These are phyloP conservation scores for Baryphthengus martii DNA, from an alignment of 2,113 vertebrate genomes.

Conservation along the genomic window DNA sequence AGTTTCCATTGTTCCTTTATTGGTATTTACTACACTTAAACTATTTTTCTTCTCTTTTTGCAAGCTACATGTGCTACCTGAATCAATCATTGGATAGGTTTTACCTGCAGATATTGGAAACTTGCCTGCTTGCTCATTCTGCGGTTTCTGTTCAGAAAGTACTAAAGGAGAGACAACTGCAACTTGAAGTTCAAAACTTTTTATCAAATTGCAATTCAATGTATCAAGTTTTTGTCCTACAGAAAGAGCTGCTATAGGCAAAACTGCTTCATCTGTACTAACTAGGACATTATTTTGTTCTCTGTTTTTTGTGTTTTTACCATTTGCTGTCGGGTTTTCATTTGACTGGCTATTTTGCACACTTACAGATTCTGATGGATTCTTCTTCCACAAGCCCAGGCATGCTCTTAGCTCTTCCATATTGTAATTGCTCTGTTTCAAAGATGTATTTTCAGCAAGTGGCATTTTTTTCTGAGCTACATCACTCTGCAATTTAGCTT, in stretches of 20 bases:
- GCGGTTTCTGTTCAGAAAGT: conserved; percentile 58
- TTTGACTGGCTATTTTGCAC: background rate
- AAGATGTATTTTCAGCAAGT: background rate
- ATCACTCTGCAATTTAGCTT: background rate
- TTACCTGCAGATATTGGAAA: background rate
- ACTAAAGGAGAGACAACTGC: conserved; percentile 78
- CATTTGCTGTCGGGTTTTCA: background rate
- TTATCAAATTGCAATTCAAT: conserved; percentile 3
- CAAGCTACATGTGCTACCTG: conserved; percentile 32
- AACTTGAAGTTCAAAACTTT: conserved; percentile 74
- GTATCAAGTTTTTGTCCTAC: conserved; percentile 60
- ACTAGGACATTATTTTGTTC: background rate
- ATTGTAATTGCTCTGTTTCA: background rate
- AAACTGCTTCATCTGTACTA: background rate
- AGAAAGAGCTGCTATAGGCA: background rate
- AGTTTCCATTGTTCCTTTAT: background rate
- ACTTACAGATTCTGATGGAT: background rate
- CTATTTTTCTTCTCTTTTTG: background rate
- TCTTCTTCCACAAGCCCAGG: conserved; percentile 70
- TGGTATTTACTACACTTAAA: background rate
- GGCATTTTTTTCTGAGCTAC: background rate
- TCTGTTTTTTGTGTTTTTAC: background rate
- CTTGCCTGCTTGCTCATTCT: background rate
- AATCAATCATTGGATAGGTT: conserved; percentile 28
- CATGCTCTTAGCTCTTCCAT: conserved; percentile 70